phyloP scores from a whole-genome alignment of 2,888 invertebrate species.

The Uropetala carovei region DNA sequence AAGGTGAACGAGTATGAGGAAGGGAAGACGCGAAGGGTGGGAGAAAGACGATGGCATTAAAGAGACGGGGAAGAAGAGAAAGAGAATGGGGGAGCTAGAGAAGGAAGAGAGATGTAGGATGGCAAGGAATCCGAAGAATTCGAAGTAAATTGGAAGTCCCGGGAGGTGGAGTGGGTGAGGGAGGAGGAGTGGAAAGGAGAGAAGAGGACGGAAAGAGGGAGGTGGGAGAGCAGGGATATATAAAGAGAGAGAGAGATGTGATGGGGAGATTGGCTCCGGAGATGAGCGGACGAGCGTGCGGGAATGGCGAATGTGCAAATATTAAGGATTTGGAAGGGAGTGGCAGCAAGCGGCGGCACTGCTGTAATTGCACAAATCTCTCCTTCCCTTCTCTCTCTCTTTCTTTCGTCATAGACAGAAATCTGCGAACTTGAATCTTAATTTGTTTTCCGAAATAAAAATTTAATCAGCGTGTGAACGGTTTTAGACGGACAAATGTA shows the following conservation, averaged over 20 bases:
- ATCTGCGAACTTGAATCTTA: neutral
- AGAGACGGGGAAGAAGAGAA: neutral
- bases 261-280: neutral
- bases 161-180: neutral
- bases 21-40: neutral
- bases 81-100: neutral
- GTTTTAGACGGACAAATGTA: too few relatives aligned
- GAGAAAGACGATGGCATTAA: neutral
- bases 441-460: too few relatives aligned
- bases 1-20: neutral
- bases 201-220: neutral
- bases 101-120: neutral
- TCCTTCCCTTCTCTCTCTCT: neutral
- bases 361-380: slow-evolving; percentile 51
- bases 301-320: neutral
- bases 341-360: slow-evolving; percentile 5
- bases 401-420: slow-evolving; percentile 15
- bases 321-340: slow-evolving; percentile 25
- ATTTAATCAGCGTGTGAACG: too few relatives aligned
- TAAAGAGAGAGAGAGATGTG: neutral
- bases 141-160: slow-evolving; percentile 53
- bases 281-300: neutral
- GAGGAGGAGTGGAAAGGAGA: neutral
- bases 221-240: neutral
- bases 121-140: slow-evolving; percentile 54